A percentile compares a stretch with the other conserved stretches of the same genome.
Conservation (phyloP, 2,113 vertebrate species). For the Elephas maximus region DNA sequence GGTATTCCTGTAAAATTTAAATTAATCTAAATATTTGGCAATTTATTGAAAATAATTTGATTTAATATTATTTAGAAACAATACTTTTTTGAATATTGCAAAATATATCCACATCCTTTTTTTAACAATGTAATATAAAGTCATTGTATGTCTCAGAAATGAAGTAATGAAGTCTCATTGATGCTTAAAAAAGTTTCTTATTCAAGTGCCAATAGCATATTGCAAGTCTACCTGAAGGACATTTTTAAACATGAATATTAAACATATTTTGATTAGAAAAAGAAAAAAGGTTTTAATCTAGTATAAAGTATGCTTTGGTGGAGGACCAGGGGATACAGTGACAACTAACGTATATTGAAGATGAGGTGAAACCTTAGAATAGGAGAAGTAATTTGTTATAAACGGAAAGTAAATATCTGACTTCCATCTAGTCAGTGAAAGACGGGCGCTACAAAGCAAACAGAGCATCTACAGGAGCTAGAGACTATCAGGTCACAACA, state of each 20-base stretch:
- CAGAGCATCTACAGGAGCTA: no score
- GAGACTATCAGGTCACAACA: no score
- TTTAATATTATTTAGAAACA: not conserved
- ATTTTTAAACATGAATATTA: not conserved
- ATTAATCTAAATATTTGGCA: not conserved
- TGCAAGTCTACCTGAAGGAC: not conserved
- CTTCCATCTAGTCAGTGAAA: no score
- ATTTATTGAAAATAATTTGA: not conserved
- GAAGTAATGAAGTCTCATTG: not conserved
- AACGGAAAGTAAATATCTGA: no score
- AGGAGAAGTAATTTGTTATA: no score
- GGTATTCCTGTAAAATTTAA: not conserved
- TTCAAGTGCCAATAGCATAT: not conserved
- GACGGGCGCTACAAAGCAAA: no score
- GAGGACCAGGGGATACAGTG: not conserved
- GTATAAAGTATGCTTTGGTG: not conserved
- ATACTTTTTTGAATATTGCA: not conserved
- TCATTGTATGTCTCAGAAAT: not conserved
- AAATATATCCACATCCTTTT: not conserved
- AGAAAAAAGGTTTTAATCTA: not conserved
- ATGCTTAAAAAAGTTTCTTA: not conserved
- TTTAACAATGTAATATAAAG: not conserved
- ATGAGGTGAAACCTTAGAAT: not conserved
- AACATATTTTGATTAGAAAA: not conserved
- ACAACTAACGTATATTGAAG: not conserved